Conservation (phyloP, 2,113 vertebrate genomes). For the Gulo gulo region DNA sequence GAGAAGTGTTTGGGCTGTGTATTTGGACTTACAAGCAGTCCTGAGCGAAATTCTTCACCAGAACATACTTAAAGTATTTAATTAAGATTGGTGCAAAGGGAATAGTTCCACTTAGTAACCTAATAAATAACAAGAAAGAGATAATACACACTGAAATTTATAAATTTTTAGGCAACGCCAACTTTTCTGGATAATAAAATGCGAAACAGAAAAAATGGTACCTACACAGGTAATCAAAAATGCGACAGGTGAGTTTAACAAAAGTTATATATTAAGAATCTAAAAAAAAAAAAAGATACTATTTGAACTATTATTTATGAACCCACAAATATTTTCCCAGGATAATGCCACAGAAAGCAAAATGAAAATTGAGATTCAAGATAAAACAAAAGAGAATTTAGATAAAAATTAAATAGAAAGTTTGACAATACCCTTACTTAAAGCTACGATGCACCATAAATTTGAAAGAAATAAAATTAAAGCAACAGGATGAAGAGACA, state of each 20-base stretch:
- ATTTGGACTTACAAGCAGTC: background rate
- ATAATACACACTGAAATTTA: background rate
- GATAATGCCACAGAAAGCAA: background rate
- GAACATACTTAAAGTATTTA: background rate
- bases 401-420: background rate
- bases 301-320: background rate
- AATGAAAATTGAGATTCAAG: background rate
- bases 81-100: background rate
- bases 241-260: background rate
- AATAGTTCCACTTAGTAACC: background rate
- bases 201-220: background rate
- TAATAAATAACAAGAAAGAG: background rate
- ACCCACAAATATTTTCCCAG: background rate
- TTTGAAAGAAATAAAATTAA: constrained; percentile 7
- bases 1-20: background rate
- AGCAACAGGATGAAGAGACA: background rate
- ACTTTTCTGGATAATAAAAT: constrained; percentile 26
- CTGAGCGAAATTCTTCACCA: background rate
- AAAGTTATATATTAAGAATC: background rate
- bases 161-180: background rate
- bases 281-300: background rate
- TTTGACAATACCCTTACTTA: background rate
- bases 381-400: background rate
- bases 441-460: background rate
- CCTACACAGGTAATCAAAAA: background rate